Evolutionary conservation across 92 coral and sea anemone genomes (phyloP), one percentile per base, ranked within the genome.

Genomic region (Porites rus): DNA sequence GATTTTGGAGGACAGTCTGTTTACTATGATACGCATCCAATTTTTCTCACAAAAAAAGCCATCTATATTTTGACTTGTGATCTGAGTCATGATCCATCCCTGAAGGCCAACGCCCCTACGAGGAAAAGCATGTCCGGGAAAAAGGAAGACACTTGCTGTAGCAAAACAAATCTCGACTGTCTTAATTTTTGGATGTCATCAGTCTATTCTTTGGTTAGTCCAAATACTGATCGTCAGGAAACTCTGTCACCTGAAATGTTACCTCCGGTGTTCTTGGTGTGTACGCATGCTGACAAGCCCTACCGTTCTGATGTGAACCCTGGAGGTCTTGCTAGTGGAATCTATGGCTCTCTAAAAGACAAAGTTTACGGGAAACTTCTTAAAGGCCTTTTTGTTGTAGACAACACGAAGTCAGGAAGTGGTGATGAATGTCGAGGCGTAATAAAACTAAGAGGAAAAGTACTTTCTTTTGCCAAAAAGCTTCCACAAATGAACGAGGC

Each of bases 1-100:
- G 97, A 94, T 60, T 89, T 94, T 58, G 97, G 93, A 38, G 97
- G 97, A 2, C 95, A 94, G 77, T 85, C 91, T 14, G 84, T 90
- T 2, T 94, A 92, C 65, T 85, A 90, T 72, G 92, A 79, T 17
- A 92, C 95, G 16, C 97, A 92, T 56, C 93, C 92, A 68, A 63
- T 93, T 38, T 93, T 93, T 20, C 70, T 93, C 61, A 85, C 93
- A 18, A 53, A 90, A 20, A 79, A 83, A 38, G 93, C 92, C 11
- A 85, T 93, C 51, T 93, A 83, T 56, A 53, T 93, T 51, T 77
- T 93, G 52, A 91, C 88, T 16, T 67, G 84, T 61, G 88, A 85
- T 75, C 85, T 92, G 24, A 85, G 90, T 56, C 81, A 76, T 4
- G 74, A 84, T 66, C 86, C 77, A n/a, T 85, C 79, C 20, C 81